Evolutionary conservation across 2,888 invertebrate species (phyloP).

Genomic region (Perizoma affinitatum): DNA sequence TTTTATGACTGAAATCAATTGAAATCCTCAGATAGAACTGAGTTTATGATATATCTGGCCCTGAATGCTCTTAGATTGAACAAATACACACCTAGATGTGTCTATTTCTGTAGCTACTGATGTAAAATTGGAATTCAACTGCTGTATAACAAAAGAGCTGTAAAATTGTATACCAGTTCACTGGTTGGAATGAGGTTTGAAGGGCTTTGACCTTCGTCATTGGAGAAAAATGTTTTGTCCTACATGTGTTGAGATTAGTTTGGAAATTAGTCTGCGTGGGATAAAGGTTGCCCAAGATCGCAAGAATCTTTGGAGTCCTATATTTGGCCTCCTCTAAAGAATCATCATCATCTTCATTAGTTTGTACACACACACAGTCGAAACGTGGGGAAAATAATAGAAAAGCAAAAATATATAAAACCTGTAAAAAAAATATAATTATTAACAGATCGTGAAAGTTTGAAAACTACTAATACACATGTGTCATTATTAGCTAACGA

Average conservation of each 20-base stretch:
- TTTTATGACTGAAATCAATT: constrained; percentile 20
- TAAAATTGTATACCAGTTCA: constrained; percentile 18
- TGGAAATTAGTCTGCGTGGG: neutral
- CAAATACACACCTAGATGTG: constrained; percentile 5
- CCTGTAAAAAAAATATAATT: no score
- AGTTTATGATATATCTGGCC: constrained; percentile 18
- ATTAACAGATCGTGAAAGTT: no score
- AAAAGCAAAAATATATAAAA: no score
- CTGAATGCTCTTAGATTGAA: constrained; percentile 7
- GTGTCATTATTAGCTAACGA: no score
- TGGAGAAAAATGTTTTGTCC: neutral
- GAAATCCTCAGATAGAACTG: constrained; percentile 14
- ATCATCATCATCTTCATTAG: no score
- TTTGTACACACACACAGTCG: no score
- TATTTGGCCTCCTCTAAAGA: no score
- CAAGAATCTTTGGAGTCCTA: no score
- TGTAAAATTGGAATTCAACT: constrained; percentile 19
- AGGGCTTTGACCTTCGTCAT: constrained; percentile 11
- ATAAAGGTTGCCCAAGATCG: no score
- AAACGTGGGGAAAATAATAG: no score
- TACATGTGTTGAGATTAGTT: neutral
- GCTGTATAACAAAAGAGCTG: constrained; percentile 5
- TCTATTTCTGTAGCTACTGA: constrained; percentile 14
- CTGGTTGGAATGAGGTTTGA: constrained; percentile 11
- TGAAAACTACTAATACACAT: no score